A percentile compares a stretch with the other conserved stretches of the same genome.
These are phyloP conservation scores for Pygmarrhopalites habei DNA, from an alignment of 1,140 invertebrate species.

Conservation along the genomic window DNA sequence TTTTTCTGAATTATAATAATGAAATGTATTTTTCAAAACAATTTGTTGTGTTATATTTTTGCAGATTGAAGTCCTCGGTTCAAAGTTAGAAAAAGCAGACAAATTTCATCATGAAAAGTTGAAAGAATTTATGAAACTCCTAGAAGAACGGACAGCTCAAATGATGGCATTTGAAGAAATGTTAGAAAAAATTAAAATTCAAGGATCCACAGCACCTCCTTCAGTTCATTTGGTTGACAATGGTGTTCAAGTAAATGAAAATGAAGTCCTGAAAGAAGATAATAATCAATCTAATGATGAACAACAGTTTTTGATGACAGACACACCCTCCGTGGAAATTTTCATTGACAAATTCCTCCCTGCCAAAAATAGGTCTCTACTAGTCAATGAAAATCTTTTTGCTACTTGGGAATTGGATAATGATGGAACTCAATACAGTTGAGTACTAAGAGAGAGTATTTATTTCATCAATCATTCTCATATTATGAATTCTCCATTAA, in stretches of 20 bases:
- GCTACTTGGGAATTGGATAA: slow-evolving; percentile 18
- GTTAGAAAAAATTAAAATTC: slow-evolving; percentile 16
- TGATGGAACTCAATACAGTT: slow-evolving; percentile 11
- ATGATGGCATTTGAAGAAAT: slow-evolving; percentile 20
- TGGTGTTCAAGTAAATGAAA: too few species aligned
- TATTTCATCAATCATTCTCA: too few species aligned
- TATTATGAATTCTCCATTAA: too few species aligned
- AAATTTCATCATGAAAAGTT: slow-evolving; percentile 20
- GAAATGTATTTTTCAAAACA: too few species aligned
- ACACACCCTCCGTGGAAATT: slow-evolving; percentile 1
- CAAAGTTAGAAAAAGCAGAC: slow-evolving; percentile 19
- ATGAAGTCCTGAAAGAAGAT: too few species aligned
- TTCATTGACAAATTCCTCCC: slow-evolving; percentile 21
- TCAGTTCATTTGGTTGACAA: too few species aligned
- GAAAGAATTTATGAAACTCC: slow-evolving; percentile 20
- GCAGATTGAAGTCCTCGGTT: slow-evolving; percentile 18
- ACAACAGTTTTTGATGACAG: too few species aligned
- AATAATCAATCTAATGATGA: too few species aligned
- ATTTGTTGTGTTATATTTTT: not conserved
- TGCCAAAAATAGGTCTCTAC: not conserved
- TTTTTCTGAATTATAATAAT: too few species aligned
- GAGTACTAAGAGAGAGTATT: too few species aligned
- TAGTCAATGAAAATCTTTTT: slow-evolving; percentile 3
- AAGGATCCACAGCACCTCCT: not conserved
- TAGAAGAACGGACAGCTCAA: slow-evolving; percentile 16